A percentile compares a stretch with the other conserved stretches of the same genome.
Evolutionary conservation across 2,888 invertebrate genomes (phyloP).

Genomic region (Habrosyne pyritoides): DNA sequence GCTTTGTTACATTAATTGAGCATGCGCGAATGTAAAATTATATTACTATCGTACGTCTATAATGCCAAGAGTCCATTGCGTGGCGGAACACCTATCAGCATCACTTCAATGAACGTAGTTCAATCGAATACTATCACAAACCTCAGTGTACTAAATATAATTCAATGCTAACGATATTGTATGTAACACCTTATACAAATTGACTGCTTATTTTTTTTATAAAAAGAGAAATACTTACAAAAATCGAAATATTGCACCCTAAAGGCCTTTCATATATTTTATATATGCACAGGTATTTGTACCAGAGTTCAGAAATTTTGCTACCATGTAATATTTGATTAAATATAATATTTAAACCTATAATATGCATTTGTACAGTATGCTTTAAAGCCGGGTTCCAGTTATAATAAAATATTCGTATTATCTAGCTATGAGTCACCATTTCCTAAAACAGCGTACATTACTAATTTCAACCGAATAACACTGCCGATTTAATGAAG

Average conservation of each 20-base stretch:
- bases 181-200: not conserved
- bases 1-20: conserved; percentile 1
- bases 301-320: conserved; percentile 12
- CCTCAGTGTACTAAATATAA: not conserved
- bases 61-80: not conserved
- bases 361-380: not conserved
- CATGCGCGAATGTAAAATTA: conserved; percentile 3
- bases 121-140: not conserved
- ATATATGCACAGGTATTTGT: conserved; percentile 23
- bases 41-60: no score
- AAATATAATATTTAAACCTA: not conserved
- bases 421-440: no score
- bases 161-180: not conserved
- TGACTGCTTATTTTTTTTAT: conserved; percentile 1
- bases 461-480: not conserved
- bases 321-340: not conserved
- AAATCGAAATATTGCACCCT: conserved; percentile 14
- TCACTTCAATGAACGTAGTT: no score
- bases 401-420: no score
- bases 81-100: not conserved
- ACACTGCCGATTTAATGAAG: not conserved
- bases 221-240: conserved; percentile 1
- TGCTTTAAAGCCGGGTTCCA: not conserved
- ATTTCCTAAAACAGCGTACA: not conserved
- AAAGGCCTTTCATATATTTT: conserved; percentile 9